Base-by-base conservation (phyloP, 2,113 vertebrate species). In the Aplodontia rufa region DNA sequence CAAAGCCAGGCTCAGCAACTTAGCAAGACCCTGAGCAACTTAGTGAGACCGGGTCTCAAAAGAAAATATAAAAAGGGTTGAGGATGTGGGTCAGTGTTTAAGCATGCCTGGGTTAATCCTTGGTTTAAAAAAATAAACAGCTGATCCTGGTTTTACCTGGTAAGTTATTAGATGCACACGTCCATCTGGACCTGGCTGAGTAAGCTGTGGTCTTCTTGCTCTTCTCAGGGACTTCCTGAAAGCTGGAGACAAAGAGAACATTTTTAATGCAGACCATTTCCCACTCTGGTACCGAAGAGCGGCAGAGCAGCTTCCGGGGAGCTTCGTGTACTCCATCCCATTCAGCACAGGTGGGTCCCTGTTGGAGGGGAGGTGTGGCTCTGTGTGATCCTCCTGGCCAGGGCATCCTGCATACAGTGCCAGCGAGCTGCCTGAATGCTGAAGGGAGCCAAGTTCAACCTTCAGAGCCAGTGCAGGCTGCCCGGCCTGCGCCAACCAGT, bases 231-330 rank as follows among this genome's bases (percentile, higher is more conserved):
- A 99, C 97, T 99, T 99, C 97, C 98, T 99, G 98, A 99, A 99
- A 97, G 99, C 99, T 94, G 99, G 99, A 97, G 99, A 99, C 98
- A 99, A 99, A 97, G 99, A 99, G 97, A 99, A 99, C 62, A 99
- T 99, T 98, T 99, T 99, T 94, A 99, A 99, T 6, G 99, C 99
- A 26, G 99, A 99, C 96, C 99, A 99, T 98, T 99, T 99, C 86
- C 99, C 99, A 60, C 98, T 99, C 91, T 99, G 99, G 99, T 99
- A 99, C 98, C 99, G 99, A 98, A 99, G 99, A 98, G 99, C 99
- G 0, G 99, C 99, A 7, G 99, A 99, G 75, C 99, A 99, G 98
- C 99, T 99, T 97, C 99, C 99, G 5, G 99, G 99, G 17, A 99
- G 99, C 87, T 99, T 99, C 78, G 98, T 99, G 86, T 99, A 99